Evolutionary conservation across 2,113 vertebrate species (phyloP).

Genomic region (Phyllostomus discolor): DNA sequence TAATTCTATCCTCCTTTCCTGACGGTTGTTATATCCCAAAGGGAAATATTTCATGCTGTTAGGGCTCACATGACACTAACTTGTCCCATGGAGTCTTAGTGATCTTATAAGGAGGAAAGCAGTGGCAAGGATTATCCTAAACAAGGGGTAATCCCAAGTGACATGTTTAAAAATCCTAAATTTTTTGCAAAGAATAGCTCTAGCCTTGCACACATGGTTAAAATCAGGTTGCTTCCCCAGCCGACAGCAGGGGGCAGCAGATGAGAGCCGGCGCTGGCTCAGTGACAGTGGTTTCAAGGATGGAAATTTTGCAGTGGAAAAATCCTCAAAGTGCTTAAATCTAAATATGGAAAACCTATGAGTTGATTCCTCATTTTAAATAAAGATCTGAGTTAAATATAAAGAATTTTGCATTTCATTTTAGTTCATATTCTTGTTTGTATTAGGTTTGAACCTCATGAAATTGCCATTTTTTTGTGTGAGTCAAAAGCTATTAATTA

Average conservation of each 20-base stretch:
- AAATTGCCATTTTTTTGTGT: not conserved
- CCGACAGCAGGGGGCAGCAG: constrained; percentile 58
- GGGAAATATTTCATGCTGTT: not conserved
- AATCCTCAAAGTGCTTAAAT: constrained; percentile 27
- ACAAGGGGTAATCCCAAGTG: constrained; percentile 46
- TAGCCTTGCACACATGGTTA: not conserved
- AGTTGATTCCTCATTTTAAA: not conserved
- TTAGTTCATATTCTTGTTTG: not conserved
- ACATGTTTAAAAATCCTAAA: constrained; percentile 21
- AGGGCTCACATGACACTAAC: constrained; percentile 5
- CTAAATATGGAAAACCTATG: constrained; percentile 16
- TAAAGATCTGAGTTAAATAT: not conserved
- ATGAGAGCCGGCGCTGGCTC: not conserved
- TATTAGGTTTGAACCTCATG: not conserved
- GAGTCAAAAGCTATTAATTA: not conserved
- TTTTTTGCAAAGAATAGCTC: not conserved
- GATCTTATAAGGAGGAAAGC: constrained; percentile 23
- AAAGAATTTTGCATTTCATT: constrained; percentile 8
- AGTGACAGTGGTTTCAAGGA: not conserved
- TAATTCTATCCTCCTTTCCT: not conserved
- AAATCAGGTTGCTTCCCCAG: not conserved
- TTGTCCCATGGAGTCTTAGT: constrained; percentile 31
- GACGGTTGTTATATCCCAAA: not conserved
- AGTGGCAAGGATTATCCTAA: constrained; percentile 11
- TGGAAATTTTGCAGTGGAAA: constrained; percentile 48